phyloP scores from a whole-genome alignment of 2,113 vertebrate species.

The Antechinus stuartii region DNA sequence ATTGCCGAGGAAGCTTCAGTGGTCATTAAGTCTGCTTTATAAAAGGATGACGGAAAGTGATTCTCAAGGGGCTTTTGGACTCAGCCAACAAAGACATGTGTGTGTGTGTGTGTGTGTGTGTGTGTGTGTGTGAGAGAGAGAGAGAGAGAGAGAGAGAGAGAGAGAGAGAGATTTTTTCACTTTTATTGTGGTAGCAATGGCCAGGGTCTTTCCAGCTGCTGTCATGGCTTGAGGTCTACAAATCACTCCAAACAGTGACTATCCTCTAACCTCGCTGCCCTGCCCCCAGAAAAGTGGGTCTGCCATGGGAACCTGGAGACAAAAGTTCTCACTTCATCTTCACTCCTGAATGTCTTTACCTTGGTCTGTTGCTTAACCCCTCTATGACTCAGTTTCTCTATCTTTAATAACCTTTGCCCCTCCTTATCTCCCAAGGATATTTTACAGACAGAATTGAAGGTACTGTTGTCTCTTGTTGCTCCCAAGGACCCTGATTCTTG shows the following conservation, averaged over 20 bases:
- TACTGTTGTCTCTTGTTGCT: neutral
- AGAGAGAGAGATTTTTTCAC: no score
- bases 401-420: neutral
- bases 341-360: neutral
- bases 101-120: neutral
- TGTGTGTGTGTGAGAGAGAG: neutral
- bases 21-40: constrained; percentile 17
- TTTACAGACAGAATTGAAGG: constrained; percentile 1
- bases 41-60: constrained; percentile 22
- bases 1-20: constrained; percentile 31
- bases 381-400: constrained; percentile 31
- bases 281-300: neutral
- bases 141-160: neutral
- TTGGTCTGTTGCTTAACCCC: constrained; percentile 14
- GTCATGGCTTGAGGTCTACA: neutral
- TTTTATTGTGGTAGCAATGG: neutral
- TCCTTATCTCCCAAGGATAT: neutral
- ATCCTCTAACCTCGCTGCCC: no score
- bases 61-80: constrained; percentile 29
- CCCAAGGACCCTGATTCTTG: neutral
- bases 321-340: neutral
- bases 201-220: neutral
- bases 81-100: constrained; percentile 2
- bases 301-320: neutral
- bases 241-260: constrained; percentile 10